A percentile compares a stretch with the other conserved stretches of the same genome.
These are phyloP conservation scores for Ganaspis sp. DNA, from an alignment of 1,140 invertebrate species.

Conservation along the genomic window DNA sequence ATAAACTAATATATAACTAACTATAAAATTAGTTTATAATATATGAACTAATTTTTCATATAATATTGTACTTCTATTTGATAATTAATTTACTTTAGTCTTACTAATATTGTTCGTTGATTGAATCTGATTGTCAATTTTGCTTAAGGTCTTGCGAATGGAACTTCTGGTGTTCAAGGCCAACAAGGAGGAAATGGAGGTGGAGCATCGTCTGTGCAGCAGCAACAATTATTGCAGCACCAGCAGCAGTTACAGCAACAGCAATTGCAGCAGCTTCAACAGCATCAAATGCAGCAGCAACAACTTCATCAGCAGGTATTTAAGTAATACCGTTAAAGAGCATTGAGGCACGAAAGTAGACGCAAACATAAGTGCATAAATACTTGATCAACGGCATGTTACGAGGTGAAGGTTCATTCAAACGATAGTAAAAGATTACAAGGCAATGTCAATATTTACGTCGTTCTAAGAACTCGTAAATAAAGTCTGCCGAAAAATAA, in stretches of 20 bases:
- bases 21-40: too few species aligned
- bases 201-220: conserved; percentile 59
- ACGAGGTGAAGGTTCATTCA: background rate
- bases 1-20: too few species aligned
- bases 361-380: conserved; percentile 8
- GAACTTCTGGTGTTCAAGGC: conserved; percentile 59
- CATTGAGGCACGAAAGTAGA: conserved; percentile 31
- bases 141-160: conserved; percentile 62
- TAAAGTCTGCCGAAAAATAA: background rate
- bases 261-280: conserved; percentile 77
- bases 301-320: conserved; percentile 73
- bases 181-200: conserved; percentile 62
- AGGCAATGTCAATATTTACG: background rate
- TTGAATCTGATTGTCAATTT: conserved; percentile 24
- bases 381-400: conserved; percentile 20
- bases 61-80: too few species aligned
- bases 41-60: too few species aligned
- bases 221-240: conserved; percentile 72
- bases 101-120: conserved; percentile 32
- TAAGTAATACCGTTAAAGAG: conserved; percentile 55
- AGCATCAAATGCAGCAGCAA: conserved; percentile 75
- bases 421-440: background rate
- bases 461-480: background rate
- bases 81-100: conserved; percentile 48
- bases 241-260: conserved; percentile 71